phyloP scores from a whole-genome alignment of 2,888 invertebrate genomes.

The Julus scanicus region DNA sequence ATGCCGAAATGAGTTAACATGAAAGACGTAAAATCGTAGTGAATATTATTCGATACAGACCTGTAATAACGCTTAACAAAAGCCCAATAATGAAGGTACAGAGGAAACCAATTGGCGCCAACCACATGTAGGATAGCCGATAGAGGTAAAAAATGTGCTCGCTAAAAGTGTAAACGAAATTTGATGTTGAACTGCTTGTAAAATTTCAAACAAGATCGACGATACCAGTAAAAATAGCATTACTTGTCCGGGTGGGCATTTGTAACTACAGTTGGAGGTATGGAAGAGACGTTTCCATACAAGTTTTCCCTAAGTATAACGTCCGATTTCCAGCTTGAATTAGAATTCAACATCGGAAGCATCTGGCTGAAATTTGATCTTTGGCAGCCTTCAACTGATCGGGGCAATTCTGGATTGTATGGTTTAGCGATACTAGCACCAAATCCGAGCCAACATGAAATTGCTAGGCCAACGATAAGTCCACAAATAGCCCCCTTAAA shows the following conservation, averaged over 20 bases:
- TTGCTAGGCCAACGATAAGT: slow-evolving; percentile 73
- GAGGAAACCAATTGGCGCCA: slow-evolving; percentile 66
- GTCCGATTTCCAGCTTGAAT: background rate
- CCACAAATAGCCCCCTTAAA: slow-evolving; percentile 77
- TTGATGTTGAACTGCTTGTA: background rate
- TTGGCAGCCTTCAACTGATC: slow-evolving; percentile 59
- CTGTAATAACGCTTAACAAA: slow-evolving; percentile 57
- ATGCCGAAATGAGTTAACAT: too few relatives aligned
- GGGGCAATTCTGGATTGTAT: slow-evolving; percentile 64
- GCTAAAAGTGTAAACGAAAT: background rate
- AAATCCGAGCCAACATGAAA: slow-evolving; percentile 86
- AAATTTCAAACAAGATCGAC: background rate
- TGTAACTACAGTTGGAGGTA: background rate
- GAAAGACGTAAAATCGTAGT: too few relatives aligned
- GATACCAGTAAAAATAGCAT: background rate
- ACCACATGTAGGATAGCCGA: slow-evolving; percentile 69
- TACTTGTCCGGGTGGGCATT: slow-evolving; percentile 5
- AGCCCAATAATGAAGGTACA: slow-evolving; percentile 62
- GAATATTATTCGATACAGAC: too few relatives aligned
- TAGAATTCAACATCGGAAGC: background rate
- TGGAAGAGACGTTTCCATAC: background rate
- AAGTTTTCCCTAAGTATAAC: background rate
- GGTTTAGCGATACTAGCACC: slow-evolving; percentile 77
- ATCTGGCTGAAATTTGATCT: background rate
- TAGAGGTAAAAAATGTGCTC: slow-evolving; percentile 63